Base-by-base conservation (phyloP, 1,140 invertebrate genomes). In the Caligus rogercresseyi region DNA sequence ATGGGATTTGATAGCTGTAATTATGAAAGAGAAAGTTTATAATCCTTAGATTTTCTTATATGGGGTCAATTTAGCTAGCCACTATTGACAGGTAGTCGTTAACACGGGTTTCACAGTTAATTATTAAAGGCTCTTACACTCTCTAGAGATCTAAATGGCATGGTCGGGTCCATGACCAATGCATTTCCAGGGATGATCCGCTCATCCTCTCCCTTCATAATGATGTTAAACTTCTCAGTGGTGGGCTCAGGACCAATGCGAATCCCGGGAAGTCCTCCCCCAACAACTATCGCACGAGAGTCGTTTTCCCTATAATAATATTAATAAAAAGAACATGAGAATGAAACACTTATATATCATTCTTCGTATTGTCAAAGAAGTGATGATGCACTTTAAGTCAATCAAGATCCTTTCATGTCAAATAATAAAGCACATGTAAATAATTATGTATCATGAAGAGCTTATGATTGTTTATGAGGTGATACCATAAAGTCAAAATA, bases 141-240 rank as follows among this genome's bases (percentile, higher is more conserved):
- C 19, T 56, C 24, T 1, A 83, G 70, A 1, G 80, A 79, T 65
- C 76, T 67, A 69, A 84, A 85, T 68, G 83, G 83, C 70, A 80
- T 81, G 68, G 82, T 81, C 0, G 82, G 78, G 70, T 85, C 83
- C 21, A 85, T 81, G 26, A 85, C 83, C 13, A 85, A 71, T 24
- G 83, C 83, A 72, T 85, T 85, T 20, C 83, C 83, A 15, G 83
- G 83, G 67, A 85, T 80, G 13, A 81, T 73, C 19, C 79, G 78
- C 64, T 80, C 78, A 55, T 78, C 75, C 2, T 81, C 77, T 56
- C 74, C 77, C 66, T 79, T 70, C 82, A 84, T 84, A 1, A 85
- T 80, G 56, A 78, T 79, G 61, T 84, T 84, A 69, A 85, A 85
- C 63, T 78, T 73, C 69, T 85, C 83, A 1, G 83, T 85, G 2